phyloP scores from a whole-genome alignment of 2,113 vertebrate genomes.

The rat (Rattus norvegicus) region GRCr8 NC_086033.1:26622501-26623000 shows the following conservation, averaged over 20 bases:
- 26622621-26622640: slow-evolving; percentile 91
- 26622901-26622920: background rate
- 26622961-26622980: slow-evolving; percentile 47
- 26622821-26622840: background rate
- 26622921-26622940: background rate
- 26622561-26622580: slow-evolving; percentile 8
- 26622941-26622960: background rate
- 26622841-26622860: too few species aligned
- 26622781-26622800: background rate
- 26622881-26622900: background rate
- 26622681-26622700: slow-evolving; percentile 93
- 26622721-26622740: slow-evolving; percentile 96
- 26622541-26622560: background rate
- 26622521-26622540: background rate
- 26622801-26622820: background rate
- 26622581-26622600: background rate
- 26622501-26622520: background rate
- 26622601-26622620: background rate
- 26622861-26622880: background rate
- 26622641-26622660: slow-evolving; percentile 96
- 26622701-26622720: slow-evolving; percentile 94
- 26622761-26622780: slow-evolving; percentile 14
- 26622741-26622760: background rate
- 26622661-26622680: slow-evolving; percentile 93
- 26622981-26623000: slow-evolving; percentile 94